A percentile compares a stretch with the other conserved stretches of the same genome.
phyloP scores from a whole-genome alignment of 2,113 vertebrate genomes.

The Opisthocomus hoazin region DNA sequence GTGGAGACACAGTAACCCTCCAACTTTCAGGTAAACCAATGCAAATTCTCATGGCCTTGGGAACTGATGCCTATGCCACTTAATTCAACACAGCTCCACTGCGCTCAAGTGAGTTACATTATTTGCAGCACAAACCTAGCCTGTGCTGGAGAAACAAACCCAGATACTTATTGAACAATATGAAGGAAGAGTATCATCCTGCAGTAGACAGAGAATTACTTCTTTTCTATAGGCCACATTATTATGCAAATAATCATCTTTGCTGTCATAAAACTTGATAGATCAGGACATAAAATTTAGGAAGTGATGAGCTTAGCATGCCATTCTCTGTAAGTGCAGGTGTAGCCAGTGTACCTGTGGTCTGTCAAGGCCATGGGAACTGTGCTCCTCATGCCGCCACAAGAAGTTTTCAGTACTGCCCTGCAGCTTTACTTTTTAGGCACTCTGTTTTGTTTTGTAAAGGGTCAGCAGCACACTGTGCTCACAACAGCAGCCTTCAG shows the following conservation, averaged over 20 bases:
- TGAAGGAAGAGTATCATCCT: background rate
- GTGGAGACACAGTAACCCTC: background rate
- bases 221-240: background rate
- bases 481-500: background rate
- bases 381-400: background rate
- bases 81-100: background rate
- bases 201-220: background rate
- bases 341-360: background rate
- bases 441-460: background rate
- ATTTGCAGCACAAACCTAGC: background rate
- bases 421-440: background rate
- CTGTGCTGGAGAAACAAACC: background rate
- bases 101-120: background rate
- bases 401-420: background rate
- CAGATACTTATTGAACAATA: background rate
- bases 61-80: rapidly evolving
- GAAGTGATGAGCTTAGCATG: background rate
- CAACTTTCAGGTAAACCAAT: background rate
- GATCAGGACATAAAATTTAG: slow-evolving; percentile 27
- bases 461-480: background rate
- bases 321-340: background rate
- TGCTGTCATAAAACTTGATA: slow-evolving; percentile 11
- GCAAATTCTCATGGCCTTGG: background rate
- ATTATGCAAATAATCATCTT: slow-evolving; percentile 43
- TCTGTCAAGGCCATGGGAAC: background rate